phyloP scores from a whole-genome alignment of 2,888 invertebrate species.

The Tineola bisselliella region DNA sequence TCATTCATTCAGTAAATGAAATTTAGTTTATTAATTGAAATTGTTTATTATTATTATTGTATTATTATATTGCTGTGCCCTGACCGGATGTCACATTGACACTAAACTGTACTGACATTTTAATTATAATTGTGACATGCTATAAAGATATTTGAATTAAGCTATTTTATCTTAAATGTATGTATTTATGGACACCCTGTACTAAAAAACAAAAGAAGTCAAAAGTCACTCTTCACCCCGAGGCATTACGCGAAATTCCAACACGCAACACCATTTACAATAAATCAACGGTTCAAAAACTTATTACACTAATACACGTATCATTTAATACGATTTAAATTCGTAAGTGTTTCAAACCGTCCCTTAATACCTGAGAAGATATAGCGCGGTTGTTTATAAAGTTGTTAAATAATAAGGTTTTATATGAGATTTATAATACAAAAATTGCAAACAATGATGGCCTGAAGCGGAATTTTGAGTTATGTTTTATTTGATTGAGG shows the following conservation, averaged over 20 bases:
- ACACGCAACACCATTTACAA: background rate
- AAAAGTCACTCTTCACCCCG: conserved; percentile 44
- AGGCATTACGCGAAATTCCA: conserved; percentile 24
- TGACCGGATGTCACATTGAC: no score
- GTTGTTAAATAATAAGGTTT: background rate
- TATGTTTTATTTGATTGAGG: background rate
- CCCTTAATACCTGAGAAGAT: background rate
- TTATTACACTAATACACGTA: background rate
- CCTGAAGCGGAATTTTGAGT: background rate
- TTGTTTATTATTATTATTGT: no score
- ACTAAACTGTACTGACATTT: no score
- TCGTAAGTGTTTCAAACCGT: background rate
- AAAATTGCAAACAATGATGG: background rate
- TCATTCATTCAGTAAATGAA: no score
- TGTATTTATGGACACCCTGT: background rate
- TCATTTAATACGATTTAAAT: background rate
- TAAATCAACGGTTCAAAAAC: background rate
- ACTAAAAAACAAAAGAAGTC: conserved; percentile 38
- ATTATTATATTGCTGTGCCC: no score
- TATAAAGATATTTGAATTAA: no score
- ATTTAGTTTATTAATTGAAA: no score
- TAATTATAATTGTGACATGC: no score
- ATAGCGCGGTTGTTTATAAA: background rate
- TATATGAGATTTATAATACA: conserved; percentile 2
- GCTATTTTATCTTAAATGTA: no score